Evolutionary conservation across 2,888 invertebrate species (phyloP), one percentile per base, ranked within the genome.

Genomic region (Muschampia plurimacula): DNA sequence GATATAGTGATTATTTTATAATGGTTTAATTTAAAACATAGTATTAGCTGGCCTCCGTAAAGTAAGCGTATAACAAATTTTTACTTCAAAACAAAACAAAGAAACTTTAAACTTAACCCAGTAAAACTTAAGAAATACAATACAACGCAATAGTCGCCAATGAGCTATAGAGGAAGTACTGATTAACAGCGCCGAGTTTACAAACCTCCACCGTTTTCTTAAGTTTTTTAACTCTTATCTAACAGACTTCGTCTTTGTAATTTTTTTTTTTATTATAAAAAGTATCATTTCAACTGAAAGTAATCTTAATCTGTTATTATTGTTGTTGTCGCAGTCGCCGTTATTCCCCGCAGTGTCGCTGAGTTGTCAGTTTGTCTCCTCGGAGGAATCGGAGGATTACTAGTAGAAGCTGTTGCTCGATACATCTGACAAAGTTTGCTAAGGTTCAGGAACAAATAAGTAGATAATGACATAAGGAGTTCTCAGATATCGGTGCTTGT

Each of bases 151-250:
- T 75, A 75, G 64, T 63, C 62, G 67, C 75, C 75, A 74, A 75
- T 75, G 73, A 65, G 75, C 68, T 69, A 74, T 75, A 69, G 68
- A 74, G 75, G 73, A 78, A 77, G 69, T 74, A 67, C 67, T 74
- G 74, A 77, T 72, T 76, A 78, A 68, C 74, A 72, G 44, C 28
- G 49, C 69, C 62, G 55, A 72, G 72, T 75, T 74, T 57, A 57
- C 28, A 28, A 28, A n/a, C 41, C 9, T 22, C 49, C 9, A 15
- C 28, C 22, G 22, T 44, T 10, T 57, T 22, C 10, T 3, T 28
- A 28, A 10, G 8, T 46, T 46, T 0, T 57, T 57, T 28, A 57
- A 9, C 7, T 22, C 10, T 22, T 55, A 8, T 2, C 28, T 49
- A 49, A 52, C 52, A 15, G 15, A 2, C 15, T 52, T 52, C 4